These are phyloP conservation scores for Antennarius striatus DNA, from an alignment of 2,113 vertebrate genomes.

Conservation along the genomic window DNA sequence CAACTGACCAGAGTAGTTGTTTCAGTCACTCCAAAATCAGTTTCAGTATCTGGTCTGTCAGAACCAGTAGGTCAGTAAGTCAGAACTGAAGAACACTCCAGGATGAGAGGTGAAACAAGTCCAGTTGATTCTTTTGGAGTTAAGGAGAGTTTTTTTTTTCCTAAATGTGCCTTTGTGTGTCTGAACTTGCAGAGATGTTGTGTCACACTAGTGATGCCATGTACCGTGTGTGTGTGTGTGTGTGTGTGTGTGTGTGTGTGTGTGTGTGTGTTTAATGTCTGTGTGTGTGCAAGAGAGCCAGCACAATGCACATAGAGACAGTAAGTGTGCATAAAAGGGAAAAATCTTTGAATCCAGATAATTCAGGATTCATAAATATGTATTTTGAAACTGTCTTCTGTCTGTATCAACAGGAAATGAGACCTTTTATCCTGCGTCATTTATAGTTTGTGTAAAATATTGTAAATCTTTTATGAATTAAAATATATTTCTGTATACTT, in stretches of 20 bases:
- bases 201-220: constrained; percentile 47
- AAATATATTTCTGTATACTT: constrained; percentile 60
- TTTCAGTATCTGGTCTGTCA: too few relatives aligned
- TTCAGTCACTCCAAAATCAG: too few relatives aligned
- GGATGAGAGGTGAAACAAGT: too few relatives aligned
- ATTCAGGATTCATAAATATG: constrained; percentile 38
- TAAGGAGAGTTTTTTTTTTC: constrained; percentile 4
- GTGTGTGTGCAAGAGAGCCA: constrained; percentile 38
- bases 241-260: constrained; percentile 30
- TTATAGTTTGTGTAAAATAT: constrained; percentile 65
- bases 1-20: too few relatives aligned
- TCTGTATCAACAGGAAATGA: constrained; percentile 34
- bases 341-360: constrained; percentile 42
- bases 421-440: constrained; percentile 32
- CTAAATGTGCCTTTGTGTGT: constrained; percentile 33
- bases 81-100: too few relatives aligned
- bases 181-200: constrained; percentile 16
- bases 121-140: not conserved
- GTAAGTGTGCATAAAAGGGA: constrained; percentile 53
- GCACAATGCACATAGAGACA: constrained; percentile 52
- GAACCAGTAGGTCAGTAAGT: too few relatives aligned
- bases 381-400: constrained; percentile 47
- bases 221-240: constrained; percentile 27
- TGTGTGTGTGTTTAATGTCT: constrained; percentile 20
- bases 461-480: constrained; percentile 67